Conservation (phyloP, 2,797 vertebrate species). For the Hypotaenidia okinawae region DNA sequence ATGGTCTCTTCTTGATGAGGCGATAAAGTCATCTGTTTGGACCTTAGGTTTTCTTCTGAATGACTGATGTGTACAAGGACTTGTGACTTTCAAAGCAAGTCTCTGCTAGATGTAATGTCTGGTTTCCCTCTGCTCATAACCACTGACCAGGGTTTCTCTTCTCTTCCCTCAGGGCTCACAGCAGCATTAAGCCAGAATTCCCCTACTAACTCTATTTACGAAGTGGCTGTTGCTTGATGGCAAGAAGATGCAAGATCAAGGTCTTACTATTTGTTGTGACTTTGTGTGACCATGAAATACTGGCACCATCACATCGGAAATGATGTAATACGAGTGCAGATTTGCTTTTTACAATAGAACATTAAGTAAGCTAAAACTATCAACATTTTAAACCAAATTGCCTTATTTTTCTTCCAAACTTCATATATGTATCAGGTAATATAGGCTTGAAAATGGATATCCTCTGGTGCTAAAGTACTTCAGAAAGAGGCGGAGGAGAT, state of each 20-base stretch:
- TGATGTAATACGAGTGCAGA: constrained; percentile 73
- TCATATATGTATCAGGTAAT: constrained; percentile 85
- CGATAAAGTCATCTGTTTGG: neutral
- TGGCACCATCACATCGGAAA: constrained; percentile 72
- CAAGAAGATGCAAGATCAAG: constrained; percentile 68
- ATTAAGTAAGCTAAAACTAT: constrained; percentile 85
- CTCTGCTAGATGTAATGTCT: neutral
- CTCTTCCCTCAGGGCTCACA: constrained; percentile 80
- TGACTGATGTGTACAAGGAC: neutral
- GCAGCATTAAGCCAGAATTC: constrained; percentile 76
- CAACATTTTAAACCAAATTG: constrained; percentile 88
- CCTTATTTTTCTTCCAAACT: constrained; percentile 92
- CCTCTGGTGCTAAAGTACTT: constrained; percentile 89
- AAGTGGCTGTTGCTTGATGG: constrained; percentile 68
- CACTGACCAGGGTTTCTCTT: constrained; percentile 15
- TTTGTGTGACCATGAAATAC: constrained; percentile 71
- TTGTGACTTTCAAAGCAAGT: neutral
- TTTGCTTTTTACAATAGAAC: constrained; percentile 83
- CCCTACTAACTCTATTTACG: constrained; percentile 59
- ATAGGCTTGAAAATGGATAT: constrained; percentile 88
- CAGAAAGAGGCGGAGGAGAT: constrained; percentile 79
- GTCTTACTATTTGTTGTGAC: constrained; percentile 72
- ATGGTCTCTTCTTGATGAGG: neutral
- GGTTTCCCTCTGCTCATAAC: neutral
- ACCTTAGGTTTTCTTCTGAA: neutral